Evolutionary conservation across 2,888 invertebrate species (phyloP).

Genomic region (Caenorhabditis japonica): DNA sequence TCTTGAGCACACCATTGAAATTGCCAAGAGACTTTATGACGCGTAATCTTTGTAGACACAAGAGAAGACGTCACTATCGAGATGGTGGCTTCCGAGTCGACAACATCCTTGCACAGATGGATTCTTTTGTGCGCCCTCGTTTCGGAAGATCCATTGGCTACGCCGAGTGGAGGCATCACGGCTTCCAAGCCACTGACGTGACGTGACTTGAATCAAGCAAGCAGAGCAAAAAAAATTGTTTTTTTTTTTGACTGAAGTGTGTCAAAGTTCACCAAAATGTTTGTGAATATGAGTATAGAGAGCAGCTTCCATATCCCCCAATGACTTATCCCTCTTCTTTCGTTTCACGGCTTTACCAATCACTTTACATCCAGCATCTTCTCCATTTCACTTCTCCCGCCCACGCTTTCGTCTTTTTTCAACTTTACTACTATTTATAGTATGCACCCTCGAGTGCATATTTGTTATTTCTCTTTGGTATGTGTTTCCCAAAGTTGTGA

Average conservation of each 20-base stretch:
- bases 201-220: constrained; percentile 21
- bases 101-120: constrained; percentile 60
- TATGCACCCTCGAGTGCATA: constrained; percentile 5
- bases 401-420: constrained; percentile 41
- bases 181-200: constrained; percentile 29
- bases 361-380: constrained; percentile 45
- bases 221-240: constrained; percentile 2
- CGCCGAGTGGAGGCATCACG: constrained; percentile 39
- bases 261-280: constrained; percentile 50
- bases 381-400: constrained; percentile 18
- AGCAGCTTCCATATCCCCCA: constrained; percentile 44
- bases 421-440: constrained; percentile 52
- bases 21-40: constrained; percentile 50
- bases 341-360: constrained; percentile 49
- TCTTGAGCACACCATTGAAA: constrained; percentile 19
- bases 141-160: constrained; percentile 52
- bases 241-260: constrained; percentile 13
- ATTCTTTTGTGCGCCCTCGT: constrained; percentile 61
- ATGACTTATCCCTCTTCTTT: constrained; percentile 50
- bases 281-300: constrained; percentile 54
- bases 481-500: neutral
- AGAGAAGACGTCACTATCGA: constrained; percentile 57
- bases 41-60: constrained; percentile 45
- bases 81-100: constrained; percentile 60
- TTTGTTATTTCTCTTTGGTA: neutral